phyloP scores from a whole-genome alignment of 2,797 vertebrate genomes.

The Semaprochilodus insignis region DNA sequence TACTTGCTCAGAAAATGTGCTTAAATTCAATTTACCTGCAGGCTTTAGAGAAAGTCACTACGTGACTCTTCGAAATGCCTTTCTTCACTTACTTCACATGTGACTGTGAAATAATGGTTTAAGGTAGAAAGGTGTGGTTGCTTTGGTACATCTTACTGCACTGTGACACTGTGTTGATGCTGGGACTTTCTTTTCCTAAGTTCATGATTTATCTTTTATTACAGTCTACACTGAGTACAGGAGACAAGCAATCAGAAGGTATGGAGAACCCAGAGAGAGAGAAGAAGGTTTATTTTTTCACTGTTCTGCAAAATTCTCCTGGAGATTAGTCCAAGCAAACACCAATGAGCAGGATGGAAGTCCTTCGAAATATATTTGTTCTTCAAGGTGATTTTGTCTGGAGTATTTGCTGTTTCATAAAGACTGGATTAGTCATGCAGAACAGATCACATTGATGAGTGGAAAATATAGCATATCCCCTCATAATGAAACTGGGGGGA shows the following conservation, averaged over 20 bases:
- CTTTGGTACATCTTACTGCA: neutral
- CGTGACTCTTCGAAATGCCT: neutral
- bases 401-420: constrained; percentile 2
- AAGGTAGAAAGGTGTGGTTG: neutral
- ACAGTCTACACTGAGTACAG: neutral
- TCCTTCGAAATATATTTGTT: constrained; percentile 25
- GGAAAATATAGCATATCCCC: neutral
- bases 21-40: constrained; percentile 5
- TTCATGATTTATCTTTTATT: constrained; percentile 28
- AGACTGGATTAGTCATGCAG: neutral
- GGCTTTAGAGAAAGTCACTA: neutral
- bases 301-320: constrained; percentile 19
- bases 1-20: neutral
- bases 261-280: neutral
- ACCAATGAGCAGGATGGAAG: constrained; percentile 19
- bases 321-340: constrained; percentile 34
- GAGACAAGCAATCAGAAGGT: constrained; percentile 2
- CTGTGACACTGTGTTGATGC: neutral
- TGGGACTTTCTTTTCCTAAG: constrained; percentile 2
- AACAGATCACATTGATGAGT: constrained; percentile 8
- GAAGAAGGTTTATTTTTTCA: constrained; percentile 42
- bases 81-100: neutral
- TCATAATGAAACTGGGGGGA: constrained; percentile 9
- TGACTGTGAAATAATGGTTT: neutral
- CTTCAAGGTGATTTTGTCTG: constrained; percentile 7